These are phyloP conservation scores for Balearica regulorum DNA, from an alignment of 2,797 vertebrate species.

Conservation along the genomic window DNA sequence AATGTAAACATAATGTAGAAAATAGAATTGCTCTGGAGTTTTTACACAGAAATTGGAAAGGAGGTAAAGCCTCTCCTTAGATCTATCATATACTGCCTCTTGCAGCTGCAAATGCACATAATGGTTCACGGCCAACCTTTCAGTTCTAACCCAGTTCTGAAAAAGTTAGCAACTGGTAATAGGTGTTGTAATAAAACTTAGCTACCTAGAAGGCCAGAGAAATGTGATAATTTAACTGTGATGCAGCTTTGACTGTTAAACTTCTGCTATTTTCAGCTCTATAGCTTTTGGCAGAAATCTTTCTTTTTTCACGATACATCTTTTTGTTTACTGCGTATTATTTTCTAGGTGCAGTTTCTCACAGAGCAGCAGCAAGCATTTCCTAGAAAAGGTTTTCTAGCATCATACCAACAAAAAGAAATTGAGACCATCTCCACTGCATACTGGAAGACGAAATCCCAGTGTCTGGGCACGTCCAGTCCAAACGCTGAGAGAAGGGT, in stretches of 20 bases:
- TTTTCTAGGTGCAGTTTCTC: neutral
- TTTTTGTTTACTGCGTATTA: neutral
- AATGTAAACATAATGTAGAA: neutral
- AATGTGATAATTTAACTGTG: neutral
- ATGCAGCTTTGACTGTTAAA: neutral
- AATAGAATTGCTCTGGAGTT: neutral
- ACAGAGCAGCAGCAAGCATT: neutral
- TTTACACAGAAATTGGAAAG: neutral
- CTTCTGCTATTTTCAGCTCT: neutral
- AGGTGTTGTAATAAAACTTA: neutral
- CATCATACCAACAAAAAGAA: neutral
- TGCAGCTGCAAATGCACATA: neutral
- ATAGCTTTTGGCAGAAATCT: neutral
- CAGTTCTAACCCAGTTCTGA: neutral
- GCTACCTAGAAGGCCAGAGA: neutral
- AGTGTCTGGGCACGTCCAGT: fast-evolving
- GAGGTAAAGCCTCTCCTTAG: neutral
- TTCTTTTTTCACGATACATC: neutral
- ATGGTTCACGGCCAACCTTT: fast-evolving
- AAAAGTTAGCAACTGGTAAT: neutral
- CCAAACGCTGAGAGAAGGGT: neutral
- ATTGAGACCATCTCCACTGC: neutral
- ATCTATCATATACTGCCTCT: neutral
- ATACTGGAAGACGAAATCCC: neutral
- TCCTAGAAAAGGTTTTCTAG: neutral